Base-by-base conservation (phyloP, 1,140 invertebrate species). In the Amphibalanus amphitrite region DNA sequence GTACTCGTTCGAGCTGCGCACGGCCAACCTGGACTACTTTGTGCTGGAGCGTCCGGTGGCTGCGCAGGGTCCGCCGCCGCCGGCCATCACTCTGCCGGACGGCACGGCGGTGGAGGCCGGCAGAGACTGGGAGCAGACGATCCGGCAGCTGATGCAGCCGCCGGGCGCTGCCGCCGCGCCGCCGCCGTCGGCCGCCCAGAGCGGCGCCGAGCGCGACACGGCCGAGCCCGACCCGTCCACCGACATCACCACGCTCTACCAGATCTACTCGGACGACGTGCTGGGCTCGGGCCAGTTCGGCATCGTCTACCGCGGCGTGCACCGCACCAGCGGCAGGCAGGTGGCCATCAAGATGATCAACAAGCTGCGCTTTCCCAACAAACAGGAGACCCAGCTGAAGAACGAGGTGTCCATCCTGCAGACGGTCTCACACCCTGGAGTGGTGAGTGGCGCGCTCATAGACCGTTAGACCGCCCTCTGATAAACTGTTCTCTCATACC, bases 321-420 rank as follows among this genome's bases (percentile, higher is more conserved):
- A 97, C 80, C 85, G 92, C 70, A 90, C 90, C 80, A 89, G 90
- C 15, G 85, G 87, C 47, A 82, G 91, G 73, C 84, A 93, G 40
- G 96, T 98, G 23, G 97, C 97, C 15, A 97, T 99, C 74, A 98
- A 96, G 83, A 90, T 98, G 3, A 99, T 99, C 76, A 95, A 98
- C 80, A 99, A 99, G 82, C 82, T 97, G 70, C 86, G 97, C 29
- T 99, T 99, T 80, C 95, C 97, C 3, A 98, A 94, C 0, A 99
- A 99, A 80, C 95, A 99, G 83, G 97, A 99, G 79, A 95, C 95
- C 1, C 94, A 98, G 78, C 82, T 99, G 59, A 97, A 98, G 80
- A 99, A 98, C 81, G 97, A 99, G 83, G 97, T 99, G 40, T 89
- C 93, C 23, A 99, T 99, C 78, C 82, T 98, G 70, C 93, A 98